Percentiles rank a stretch among this genome's conserved stretches.
Evolutionary conservation across 2,113 vertebrate species (phyloP).

Genomic region (Entomyzon cyanotis): DNA sequence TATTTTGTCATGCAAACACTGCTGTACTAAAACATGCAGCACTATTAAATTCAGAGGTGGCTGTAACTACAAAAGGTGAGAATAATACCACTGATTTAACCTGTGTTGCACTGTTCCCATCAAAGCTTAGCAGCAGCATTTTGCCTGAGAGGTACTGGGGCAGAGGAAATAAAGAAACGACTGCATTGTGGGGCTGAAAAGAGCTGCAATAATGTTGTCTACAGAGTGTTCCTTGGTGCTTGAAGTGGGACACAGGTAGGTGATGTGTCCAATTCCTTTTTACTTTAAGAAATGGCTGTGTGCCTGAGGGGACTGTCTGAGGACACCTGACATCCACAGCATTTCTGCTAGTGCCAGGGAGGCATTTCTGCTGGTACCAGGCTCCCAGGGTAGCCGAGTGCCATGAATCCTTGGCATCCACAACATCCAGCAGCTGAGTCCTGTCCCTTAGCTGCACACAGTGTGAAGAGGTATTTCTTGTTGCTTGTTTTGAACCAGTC

Average conservation of each 20-base stretch:
- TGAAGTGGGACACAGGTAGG: background rate
- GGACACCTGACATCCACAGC: background rate
- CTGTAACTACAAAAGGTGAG: background rate
- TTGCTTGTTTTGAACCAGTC: background rate
- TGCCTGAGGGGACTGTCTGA: background rate
- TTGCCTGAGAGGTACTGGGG: background rate
- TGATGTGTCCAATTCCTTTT: background rate
- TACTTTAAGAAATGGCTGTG: background rate
- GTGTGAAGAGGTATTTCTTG: background rate
- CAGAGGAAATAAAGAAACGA: background rate
- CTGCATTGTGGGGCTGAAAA: background rate
- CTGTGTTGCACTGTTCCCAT: background rate
- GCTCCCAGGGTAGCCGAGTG: background rate
- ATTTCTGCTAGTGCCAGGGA: background rate
- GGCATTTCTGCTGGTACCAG: background rate
- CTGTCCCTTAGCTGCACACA: background rate
- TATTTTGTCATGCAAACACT: constrained; percentile 12
- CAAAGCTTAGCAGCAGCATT: background rate
- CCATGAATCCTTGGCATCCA: background rate
- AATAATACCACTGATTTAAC: constrained; percentile 11
- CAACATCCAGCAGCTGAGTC: background rate
- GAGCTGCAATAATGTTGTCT: background rate
- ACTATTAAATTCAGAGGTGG: background rate
- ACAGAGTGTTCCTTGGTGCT: background rate
- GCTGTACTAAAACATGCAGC: background rate